A percentile compares a stretch with the other conserved stretches of the same genome.
Evolutionary conservation across 2,797 vertebrate genomes (phyloP).

Genomic region (Delichon dasypus): DNA sequence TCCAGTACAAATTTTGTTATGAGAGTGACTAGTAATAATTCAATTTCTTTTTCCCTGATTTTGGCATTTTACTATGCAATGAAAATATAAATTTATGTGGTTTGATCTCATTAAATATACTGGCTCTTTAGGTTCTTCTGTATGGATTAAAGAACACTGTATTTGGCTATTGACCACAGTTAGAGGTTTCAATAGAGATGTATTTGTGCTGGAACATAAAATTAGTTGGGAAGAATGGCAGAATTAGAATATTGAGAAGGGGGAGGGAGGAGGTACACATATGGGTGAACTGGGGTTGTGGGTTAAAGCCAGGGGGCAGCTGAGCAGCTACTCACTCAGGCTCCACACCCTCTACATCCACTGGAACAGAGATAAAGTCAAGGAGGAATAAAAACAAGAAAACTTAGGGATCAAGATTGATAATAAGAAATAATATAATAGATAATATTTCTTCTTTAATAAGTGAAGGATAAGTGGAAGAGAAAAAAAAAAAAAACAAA

Average conservation of each 20-base stretch:
- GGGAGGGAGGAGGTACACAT: fast-evolving
- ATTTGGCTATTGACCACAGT: background rate
- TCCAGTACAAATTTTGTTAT: background rate
- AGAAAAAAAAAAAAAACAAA: background rate
- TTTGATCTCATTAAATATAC: background rate
- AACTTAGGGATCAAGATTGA: background rate
- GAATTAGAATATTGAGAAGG: background rate
- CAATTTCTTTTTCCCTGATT: background rate
- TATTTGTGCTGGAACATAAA: background rate
- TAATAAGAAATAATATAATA: background rate
- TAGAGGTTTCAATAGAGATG: background rate
- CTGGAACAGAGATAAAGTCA: background rate
- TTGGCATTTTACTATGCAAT: background rate
- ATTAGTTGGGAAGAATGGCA: background rate
- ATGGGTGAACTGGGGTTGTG: background rate
- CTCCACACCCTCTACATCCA: fast-evolving
- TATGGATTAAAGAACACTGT: background rate
- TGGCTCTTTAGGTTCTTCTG: background rate
- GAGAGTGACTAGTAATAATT: background rate
- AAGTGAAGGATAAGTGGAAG: background rate
- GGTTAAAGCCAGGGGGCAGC: fast-evolving
- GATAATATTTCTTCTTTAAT: background rate
- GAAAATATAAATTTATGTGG: background rate
- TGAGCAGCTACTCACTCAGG: background rate
- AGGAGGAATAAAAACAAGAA: background rate